A percentile compares a stretch with the other conserved stretches of the same genome.
Conservation (phyloP, 2,113 vertebrate species). For the Phylloscopus trochiloides region DNA sequence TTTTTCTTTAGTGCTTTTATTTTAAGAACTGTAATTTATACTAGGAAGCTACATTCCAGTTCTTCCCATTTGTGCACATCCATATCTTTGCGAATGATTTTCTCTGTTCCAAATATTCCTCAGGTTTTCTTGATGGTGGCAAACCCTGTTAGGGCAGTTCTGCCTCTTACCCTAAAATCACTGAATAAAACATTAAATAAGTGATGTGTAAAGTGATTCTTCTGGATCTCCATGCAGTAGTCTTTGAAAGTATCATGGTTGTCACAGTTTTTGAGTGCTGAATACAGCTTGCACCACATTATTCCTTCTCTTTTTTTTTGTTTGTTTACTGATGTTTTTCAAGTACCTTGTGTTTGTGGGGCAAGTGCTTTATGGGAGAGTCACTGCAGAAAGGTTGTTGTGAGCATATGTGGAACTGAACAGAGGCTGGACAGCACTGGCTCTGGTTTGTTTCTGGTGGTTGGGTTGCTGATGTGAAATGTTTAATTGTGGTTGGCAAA, state of each 20-base stretch:
- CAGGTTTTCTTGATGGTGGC: not conserved
- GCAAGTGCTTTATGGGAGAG: not conserved
- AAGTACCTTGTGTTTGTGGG: not conserved
- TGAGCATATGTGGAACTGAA: not conserved
- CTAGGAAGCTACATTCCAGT: not conserved
- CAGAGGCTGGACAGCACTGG: not conserved
- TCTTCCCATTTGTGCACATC: not conserved
- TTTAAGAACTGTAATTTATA: not conserved
- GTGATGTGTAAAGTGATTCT: not conserved
- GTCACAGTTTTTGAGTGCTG: accelerated
- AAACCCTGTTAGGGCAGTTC: not conserved
- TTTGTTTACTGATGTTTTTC: not conserved
- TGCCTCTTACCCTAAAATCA: not conserved
- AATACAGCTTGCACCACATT: not conserved
- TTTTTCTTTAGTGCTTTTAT: not conserved
- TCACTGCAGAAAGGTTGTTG: not conserved
- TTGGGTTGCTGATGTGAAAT: not conserved
- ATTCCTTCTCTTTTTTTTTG: not conserved
- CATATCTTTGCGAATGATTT: not conserved
- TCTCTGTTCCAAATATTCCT: not conserved
- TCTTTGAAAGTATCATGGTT: not conserved
- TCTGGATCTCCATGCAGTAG: not conserved
- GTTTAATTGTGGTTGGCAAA: not conserved
- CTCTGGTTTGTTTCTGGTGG: not conserved
- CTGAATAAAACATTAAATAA: not conserved